Conservation (phyloP, 2,113 vertebrate species). For the Sinosuthora webbiana region DNA sequence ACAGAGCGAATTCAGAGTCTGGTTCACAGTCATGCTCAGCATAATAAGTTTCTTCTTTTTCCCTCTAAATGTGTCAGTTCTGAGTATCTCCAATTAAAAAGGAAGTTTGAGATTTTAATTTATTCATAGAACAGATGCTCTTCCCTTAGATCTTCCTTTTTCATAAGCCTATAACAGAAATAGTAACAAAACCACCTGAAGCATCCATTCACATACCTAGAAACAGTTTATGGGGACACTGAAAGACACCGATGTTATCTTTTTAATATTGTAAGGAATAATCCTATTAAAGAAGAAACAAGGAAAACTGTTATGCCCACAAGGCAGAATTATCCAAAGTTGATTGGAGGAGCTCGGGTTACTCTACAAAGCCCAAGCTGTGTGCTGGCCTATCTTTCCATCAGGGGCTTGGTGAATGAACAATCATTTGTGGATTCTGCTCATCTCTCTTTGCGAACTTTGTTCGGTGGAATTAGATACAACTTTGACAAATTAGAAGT, state of each 20-base stretch:
- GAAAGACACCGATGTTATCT: conserved; percentile 85
- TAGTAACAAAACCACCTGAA: conserved; percentile 59
- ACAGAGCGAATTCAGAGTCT: background rate
- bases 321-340: conserved; percentile 77
- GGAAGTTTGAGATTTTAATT: background rate
- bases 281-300: conserved; percentile 84
- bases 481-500: conserved; percentile 86
- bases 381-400: conserved; percentile 73
- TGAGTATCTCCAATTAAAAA: background rate
- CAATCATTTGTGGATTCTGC: conserved; percentile 79
- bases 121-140: background rate
- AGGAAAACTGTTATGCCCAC: conserved; percentile 79
- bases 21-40: background rate
- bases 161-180: conserved; percentile 24
- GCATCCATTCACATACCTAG: conserved; percentile 64
- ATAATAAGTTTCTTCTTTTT: background rate
- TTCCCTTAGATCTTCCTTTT: conserved; percentile 26
- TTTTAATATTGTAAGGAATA: conserved; percentile 85
- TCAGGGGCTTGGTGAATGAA: conserved; percentile 79
- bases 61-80: background rate
- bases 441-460: conserved; percentile 82
- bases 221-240: conserved; percentile 73
- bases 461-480: conserved; percentile 86
- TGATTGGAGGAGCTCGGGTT: conserved; percentile 74
- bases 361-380: conserved; percentile 73